Evolutionary conservation across 1,140 invertebrate species (phyloP).

Genomic region (Listronotus bonariensis): DNA sequence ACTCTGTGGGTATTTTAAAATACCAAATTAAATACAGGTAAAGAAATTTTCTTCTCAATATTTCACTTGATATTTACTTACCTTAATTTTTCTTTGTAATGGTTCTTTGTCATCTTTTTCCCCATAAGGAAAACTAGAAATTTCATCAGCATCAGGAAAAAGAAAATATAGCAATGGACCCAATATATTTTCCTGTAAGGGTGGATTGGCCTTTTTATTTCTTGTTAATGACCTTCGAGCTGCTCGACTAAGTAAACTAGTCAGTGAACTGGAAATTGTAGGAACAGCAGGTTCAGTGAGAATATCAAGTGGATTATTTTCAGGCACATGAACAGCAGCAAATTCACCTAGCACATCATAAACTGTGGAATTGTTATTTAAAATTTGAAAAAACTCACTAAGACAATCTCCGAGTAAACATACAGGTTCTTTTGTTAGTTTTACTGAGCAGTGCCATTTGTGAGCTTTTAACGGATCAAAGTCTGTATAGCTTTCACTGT

Average conservation of each 20-base stretch:
- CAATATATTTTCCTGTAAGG: slow-evolving; percentile 76
- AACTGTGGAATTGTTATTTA: slow-evolving; percentile 41
- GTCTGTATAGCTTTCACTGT: slow-evolving; percentile 85
- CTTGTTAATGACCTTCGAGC: slow-evolving; percentile 54
- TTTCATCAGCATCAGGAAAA: slow-evolving; percentile 85
- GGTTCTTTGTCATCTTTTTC: slow-evolving; percentile 43
- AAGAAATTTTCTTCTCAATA: too few species aligned
- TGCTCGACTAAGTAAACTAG: slow-evolving; percentile 58
- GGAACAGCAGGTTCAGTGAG: slow-evolving; percentile 65
- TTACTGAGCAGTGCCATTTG: slow-evolving; percentile 72
- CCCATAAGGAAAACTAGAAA: slow-evolving; percentile 56
- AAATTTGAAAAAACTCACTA: slow-evolving; percentile 16
- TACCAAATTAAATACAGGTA: too few species aligned
- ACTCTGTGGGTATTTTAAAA: too few species aligned
- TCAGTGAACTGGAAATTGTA: slow-evolving; percentile 61
- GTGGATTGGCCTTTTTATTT: slow-evolving; percentile 63
- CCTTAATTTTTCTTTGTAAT: slow-evolving; percentile 6
- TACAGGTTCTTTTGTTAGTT: slow-evolving; percentile 63
- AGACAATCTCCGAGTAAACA: slow-evolving; percentile 68
- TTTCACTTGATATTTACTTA: not conserved
- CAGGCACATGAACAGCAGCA: slow-evolving; percentile 35
- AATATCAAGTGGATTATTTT: slow-evolving; percentile 58
- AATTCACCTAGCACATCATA: slow-evolving; percentile 65
- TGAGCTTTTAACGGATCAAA: slow-evolving; percentile 85
- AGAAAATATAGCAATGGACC: slow-evolving; percentile 81